Evolutionary conservation across 2,888 invertebrate genomes (phyloP).

Genomic region (Alcis repandata): DNA sequence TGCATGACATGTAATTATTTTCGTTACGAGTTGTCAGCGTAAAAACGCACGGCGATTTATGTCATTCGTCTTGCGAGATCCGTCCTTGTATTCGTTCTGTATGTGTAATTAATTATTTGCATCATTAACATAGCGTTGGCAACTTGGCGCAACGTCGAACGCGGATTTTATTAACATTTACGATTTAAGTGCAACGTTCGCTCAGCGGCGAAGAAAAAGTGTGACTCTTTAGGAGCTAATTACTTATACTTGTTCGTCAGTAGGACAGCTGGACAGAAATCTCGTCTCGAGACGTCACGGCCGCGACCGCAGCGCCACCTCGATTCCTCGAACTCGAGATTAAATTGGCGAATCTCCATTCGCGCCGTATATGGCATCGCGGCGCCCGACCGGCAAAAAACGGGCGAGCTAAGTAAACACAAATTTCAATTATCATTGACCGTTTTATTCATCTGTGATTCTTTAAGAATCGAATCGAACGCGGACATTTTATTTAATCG

Average conservation of each 20-base stretch:
- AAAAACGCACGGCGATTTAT: slow-evolving; percentile 69
- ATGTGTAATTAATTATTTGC: slow-evolving; percentile 52
- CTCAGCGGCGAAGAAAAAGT: slow-evolving; percentile 54
- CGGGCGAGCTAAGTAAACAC: slow-evolving; percentile 77
- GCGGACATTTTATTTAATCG: slow-evolving; percentile 73
- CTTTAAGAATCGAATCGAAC: slow-evolving; percentile 67
- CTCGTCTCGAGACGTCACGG: slow-evolving; percentile 34
- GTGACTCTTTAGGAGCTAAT: slow-evolving; percentile 60
- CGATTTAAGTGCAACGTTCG: slow-evolving; percentile 46
- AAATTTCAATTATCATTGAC: slow-evolving; percentile 85
- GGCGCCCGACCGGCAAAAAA: slow-evolving; percentile 76
- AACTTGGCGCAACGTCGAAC: slow-evolving; percentile 41
- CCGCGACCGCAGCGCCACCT: slow-evolving; percentile 61
- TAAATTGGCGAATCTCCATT: slow-evolving; percentile 82
- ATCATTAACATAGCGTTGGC: slow-evolving; percentile 44
- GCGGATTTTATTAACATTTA: slow-evolving; percentile 55
- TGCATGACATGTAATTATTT: slow-evolving; percentile 83
- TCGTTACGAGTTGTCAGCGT: slow-evolving; percentile 66
- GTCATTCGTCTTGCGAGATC: slow-evolving; percentile 51
- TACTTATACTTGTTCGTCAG: slow-evolving; percentile 66
- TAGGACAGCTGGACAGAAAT: slow-evolving; percentile 57
- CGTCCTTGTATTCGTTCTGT: slow-evolving; percentile 47
- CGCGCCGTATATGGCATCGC: slow-evolving; percentile 70
- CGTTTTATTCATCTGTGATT: slow-evolving; percentile 79
- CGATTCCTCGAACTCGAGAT: slow-evolving; percentile 73